Percentiles rank a stretch among this genome's conserved stretches.
Conservation (phyloP, 2,797 vertebrate species). For the Eurystomus glaucurus region DNA sequence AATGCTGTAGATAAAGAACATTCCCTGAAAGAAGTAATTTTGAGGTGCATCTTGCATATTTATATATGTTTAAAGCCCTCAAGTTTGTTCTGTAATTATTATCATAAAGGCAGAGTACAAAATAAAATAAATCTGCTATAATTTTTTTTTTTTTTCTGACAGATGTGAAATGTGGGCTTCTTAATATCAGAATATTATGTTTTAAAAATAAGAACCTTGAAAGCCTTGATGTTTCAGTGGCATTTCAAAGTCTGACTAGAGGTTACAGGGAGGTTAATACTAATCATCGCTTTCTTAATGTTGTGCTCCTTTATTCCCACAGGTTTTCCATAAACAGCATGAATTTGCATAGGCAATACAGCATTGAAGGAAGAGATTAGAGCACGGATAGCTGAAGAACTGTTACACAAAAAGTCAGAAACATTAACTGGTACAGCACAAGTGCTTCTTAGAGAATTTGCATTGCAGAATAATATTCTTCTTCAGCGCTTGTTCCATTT, state of each 20-base stretch:
- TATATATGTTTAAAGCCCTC: slow-evolving; percentile 37
- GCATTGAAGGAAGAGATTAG: neutral
- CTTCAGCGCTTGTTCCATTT: neutral
- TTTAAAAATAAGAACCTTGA: slow-evolving; percentile 4
- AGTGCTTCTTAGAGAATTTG: neutral
- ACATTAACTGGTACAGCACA: neutral
- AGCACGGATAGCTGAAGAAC: neutral
- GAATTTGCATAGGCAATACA: slow-evolving; percentile 3
- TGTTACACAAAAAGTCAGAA: neutral
- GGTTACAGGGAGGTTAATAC: slow-evolving; percentile 17
- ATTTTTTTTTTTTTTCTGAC: neutral
- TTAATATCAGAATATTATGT: slow-evolving; percentile 25
- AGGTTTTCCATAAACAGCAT: slow-evolving; percentile 28
- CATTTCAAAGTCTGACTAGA: slow-evolving; percentile 27
- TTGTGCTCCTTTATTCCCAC: slow-evolving; percentile 10
- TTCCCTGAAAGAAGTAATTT: slow-evolving; percentile 67
- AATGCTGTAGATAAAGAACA: slow-evolving; percentile 57
- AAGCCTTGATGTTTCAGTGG: slow-evolving; percentile 3
- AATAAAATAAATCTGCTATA: slow-evolving; percentile 24
- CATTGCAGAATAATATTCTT: neutral
- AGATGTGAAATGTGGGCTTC: slow-evolving; percentile 27
- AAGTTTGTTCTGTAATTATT: slow-evolving; percentile 65
- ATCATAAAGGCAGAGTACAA: slow-evolving; percentile 60
- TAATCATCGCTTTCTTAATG: neutral
- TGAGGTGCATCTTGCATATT: slow-evolving; percentile 42